Evolutionary conservation across 2,888 invertebrate species (phyloP), one percentile per base, ranked within the genome.

Genomic region (Ectemnius continuus): DNA sequence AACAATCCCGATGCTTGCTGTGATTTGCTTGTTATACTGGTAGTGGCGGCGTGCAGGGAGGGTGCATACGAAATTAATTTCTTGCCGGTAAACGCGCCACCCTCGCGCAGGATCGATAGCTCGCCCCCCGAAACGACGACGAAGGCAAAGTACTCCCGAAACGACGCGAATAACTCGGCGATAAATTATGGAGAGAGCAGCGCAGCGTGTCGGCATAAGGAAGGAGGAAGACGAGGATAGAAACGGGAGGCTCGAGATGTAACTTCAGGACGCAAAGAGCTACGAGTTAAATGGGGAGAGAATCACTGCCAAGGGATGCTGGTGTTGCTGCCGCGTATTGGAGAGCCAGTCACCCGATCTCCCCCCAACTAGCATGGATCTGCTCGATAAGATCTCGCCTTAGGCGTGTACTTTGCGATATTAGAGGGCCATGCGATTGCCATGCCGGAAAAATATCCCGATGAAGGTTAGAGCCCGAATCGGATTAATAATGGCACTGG

Each of bases 1-100:
- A 59, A 67, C 59, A 62, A 48, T 56, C 66, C 28, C 70, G 68
- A 69, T 69, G 73, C 71, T 71, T 70, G 60, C 75, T 72, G 63
- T 74, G 75, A 76, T 74, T 83, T 77, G 71, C 70, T 83, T 73
- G 83, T 83, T 80, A 78, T 73, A 76, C 56, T 64, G 26, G 52
- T 58, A 36, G 36, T 36, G 36, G 36, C 36, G 36, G 36, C 8
- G 36, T 36, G 36, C 58, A 0, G 45, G 61, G 65, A 80, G 84
- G 84, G 84, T 84, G 84, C 85, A 84, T 84, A 79, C 79, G 73
- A 80, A 84, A 84, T 85, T 82, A 82, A 84, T 82, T 84, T 80
- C 80, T 78, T 80, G 62, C 70, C 62, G 70, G 66, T 72, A 75
- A 83, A 70, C 71, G 76, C 68, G 61, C 28, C 68, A 52, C 36